phyloP scores from a whole-genome alignment of 1,140 invertebrate genomes.

The Drosophila nikananu region DNA sequence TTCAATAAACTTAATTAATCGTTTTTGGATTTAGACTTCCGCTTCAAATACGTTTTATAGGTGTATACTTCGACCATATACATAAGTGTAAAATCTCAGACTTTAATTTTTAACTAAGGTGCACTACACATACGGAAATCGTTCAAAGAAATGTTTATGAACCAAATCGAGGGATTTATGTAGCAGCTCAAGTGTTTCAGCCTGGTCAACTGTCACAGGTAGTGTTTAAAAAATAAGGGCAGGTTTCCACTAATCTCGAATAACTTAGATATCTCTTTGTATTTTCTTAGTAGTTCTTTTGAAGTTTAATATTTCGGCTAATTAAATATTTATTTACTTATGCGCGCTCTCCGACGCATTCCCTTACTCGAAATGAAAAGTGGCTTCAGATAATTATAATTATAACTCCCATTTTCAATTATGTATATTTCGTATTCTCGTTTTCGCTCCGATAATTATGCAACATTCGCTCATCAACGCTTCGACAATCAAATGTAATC shows the following conservation, averaged over 20 bases:
- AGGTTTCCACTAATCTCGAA: slow-evolving; percentile 35
- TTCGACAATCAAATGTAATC: slow-evolving; percentile 81
- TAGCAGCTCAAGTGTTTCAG: slow-evolving; percentile 36
- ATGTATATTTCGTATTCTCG: slow-evolving; percentile 46
- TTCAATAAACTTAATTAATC: slow-evolving; percentile 77
- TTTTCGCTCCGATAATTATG: slow-evolving; percentile 65
- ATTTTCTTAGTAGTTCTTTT: slow-evolving; percentile 72
- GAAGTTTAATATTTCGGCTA: slow-evolving; percentile 83
- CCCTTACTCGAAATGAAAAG: slow-evolving; percentile 58
- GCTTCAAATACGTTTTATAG: slow-evolving; percentile 49
- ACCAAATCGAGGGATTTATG: slow-evolving; percentile 43
- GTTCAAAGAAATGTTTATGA: slow-evolving; percentile 43
- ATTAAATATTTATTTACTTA: slow-evolving; percentile 82
- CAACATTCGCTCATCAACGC: slow-evolving; percentile 72
- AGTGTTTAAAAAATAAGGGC: slow-evolving; percentile 39
- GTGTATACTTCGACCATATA: slow-evolving; percentile 71
- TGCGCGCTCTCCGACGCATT: slow-evolving; percentile 14
- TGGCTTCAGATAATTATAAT: slow-evolving; percentile 55
- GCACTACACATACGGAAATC: slow-evolving; percentile 76
- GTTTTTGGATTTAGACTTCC: slow-evolving; percentile 36
- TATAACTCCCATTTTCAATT: slow-evolving; percentile 49
- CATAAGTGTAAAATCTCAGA: slow-evolving; percentile 82
- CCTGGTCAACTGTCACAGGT: slow-evolving; percentile 39
- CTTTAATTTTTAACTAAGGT: slow-evolving; percentile 85
- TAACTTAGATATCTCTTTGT: slow-evolving; percentile 61